These are phyloP conservation scores for Chorisops tibialis DNA, from an alignment of 2,888 invertebrate species.

Conservation along the genomic window DNA sequence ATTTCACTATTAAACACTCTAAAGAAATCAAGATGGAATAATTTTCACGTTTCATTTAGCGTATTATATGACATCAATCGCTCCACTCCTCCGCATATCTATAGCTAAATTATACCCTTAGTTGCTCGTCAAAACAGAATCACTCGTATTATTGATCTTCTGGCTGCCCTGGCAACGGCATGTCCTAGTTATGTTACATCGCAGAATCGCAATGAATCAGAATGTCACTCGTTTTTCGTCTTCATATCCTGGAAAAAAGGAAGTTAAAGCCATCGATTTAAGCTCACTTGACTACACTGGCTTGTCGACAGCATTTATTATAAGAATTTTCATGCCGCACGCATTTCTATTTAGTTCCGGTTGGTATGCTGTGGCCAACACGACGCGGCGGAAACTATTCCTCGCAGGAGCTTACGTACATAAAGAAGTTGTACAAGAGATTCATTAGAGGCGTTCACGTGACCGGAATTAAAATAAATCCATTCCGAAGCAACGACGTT, in stretches of 20 bases:
- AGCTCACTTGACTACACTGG: background rate
- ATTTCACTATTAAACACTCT: no score
- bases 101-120: no score
- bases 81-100: no score
- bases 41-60: no score
- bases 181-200: no score
- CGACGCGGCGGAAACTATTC: slow-evolving; percentile 15
- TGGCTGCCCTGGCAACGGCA: slow-evolving; percentile 23
- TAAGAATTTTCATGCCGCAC: slow-evolving; percentile 23
- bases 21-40: no score
- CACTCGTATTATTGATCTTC: slow-evolving; percentile 28
- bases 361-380: slow-evolving; percentile 7
- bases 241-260: background rate
- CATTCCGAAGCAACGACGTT: slow-evolving; percentile 22
- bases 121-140: no score
- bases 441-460: slow-evolving; percentile 28
- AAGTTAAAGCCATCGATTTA: slow-evolving; percentile 18
- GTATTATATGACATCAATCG: no score
- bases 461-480: slow-evolving; percentile 33
- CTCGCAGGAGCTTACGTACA: background rate
- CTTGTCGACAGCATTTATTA: background rate
- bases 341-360: slow-evolving; percentile 18
- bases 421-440: slow-evolving; percentile 13
- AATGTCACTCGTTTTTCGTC: background rate
- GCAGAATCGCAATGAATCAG: no score